Base-by-base conservation (phyloP, 92 coral and sea anemone genomes). In the Parazoanthus atlanticus region DNA sequence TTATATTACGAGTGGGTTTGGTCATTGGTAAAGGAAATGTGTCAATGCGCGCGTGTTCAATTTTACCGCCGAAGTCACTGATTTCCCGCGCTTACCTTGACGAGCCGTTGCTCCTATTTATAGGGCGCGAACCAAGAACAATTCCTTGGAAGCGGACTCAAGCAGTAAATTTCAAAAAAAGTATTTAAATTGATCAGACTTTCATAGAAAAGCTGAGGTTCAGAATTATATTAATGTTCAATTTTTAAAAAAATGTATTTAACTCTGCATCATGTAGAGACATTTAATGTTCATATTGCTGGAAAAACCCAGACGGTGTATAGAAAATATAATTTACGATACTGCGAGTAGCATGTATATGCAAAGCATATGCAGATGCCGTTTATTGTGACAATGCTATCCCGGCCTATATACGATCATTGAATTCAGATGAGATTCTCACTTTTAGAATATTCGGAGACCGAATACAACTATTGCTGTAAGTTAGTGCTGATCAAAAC, bases 231-330 rank as follows among this genome's bases (percentile, higher is more conserved):
- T 29, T 78, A 78, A 78, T 78, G 12, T 78, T 78, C 19, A 30
- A 78, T 66, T n/a, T 29, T 19, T 13, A 52, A 69, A 30, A 72
- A 78, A 78, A 49, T 78, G 17, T 78, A 77, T 78, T 78, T 78
- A 78, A 78, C 82, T n/a, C 82, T 41, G 33, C 30, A 25, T 78
- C 76, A 12, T 13, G 64, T 47, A 52, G 66, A 78, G 82, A 26
- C 31, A 78, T 2, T 28, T 6, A 78, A 78, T 78, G 33, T 47
- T 41, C 23, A 78, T 47, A 49, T 26, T 78, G 23, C 61, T 47
- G 64, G 40, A 78, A 43, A 38, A 41, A 29, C 19, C 65, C 58
- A 78, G 65, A 26, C 10, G 58, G 3, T 78, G 43, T 78, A 78
- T 43, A 78, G 17, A 78, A 46, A 78, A 40, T 11, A 40, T 21